Evolutionary conservation across 2,113 vertebrate genomes (phyloP), one percentile per base, ranked within the genome.

Genomic region (Menidia beryllina): DNA sequence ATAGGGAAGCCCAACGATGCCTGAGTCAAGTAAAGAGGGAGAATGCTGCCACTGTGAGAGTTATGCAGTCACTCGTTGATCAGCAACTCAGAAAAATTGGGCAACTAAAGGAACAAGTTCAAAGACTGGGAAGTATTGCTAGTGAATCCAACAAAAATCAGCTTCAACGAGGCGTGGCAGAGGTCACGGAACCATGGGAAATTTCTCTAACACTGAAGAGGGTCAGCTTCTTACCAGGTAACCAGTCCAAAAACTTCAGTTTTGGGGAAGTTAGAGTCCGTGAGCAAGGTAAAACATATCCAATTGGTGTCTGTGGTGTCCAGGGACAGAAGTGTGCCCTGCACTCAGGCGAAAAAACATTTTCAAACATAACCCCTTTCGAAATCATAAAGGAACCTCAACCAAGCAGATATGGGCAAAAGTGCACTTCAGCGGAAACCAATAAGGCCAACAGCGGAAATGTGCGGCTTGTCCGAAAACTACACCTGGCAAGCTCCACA

Each of bases 191-290:
- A 38, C 86, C 91, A 1, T 92, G 86, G 84, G 89, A 93, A 50
- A 89, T 94, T 56, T 85, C 89, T 43, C 52, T 95, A 5, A 92
- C 88, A 7, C 27, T 94, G 41, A 94, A 93, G 79, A 89, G 88
- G 15, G 91, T 92, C 27, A 39, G 38, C 41, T 93, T 93, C 74
- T 43, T 60, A 43, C 76, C 90, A 20, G 82, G 49, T 38, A 47
- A 62, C 1, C 64, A 67, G 24, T 71, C 70, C 2, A 84, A 80
- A n/a, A 61, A 5, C 2, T 50, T 81, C 13, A 72, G n/a, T 30
- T 78, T 94, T 15, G 93, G 94, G 4, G 83, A 93, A 41, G 77
- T 94, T 48, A 51, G 86, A 9, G 82, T 89, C 30, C 71, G 74
- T 36, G 91, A 92, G 48, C 83, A 91, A 67, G 69, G 77, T 30